phyloP scores from a whole-genome alignment of 2,797 vertebrate species.

The Lepus townsendii region DNA sequence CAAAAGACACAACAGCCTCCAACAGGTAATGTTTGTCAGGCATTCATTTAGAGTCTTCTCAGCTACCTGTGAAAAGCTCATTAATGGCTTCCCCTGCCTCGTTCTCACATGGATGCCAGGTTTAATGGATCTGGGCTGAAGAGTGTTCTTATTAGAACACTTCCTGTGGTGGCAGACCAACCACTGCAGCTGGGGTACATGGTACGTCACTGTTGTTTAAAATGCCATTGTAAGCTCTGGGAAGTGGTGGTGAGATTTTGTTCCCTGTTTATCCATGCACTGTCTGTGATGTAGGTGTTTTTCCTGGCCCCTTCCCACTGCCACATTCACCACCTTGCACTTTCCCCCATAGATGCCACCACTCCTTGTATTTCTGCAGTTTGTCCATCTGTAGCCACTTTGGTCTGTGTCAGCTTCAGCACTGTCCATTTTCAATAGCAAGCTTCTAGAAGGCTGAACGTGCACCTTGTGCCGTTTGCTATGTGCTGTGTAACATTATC shows the following conservation, averaged over 20 bases:
- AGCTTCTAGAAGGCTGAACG: background rate
- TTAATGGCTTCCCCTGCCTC: constrained; percentile 10
- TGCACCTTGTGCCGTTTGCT: background rate
- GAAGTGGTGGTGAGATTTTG: background rate
- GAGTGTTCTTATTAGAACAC: background rate
- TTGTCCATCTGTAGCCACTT: background rate
- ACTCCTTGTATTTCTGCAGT: background rate
- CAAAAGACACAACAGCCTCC: constrained; percentile 49
- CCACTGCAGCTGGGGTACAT: background rate
- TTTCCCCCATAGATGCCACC: background rate
- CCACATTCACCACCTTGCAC: background rate
- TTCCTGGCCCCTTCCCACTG: background rate
- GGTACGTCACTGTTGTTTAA: background rate
- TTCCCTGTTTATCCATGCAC: background rate
- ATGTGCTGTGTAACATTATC: background rate
- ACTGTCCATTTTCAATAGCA: constrained; percentile 41
- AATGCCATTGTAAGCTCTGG: background rate
- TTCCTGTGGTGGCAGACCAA: background rate
- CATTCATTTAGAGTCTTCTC: constrained; percentile 21
- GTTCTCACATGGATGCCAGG: constrained; percentile 24
- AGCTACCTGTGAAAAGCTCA: constrained; percentile 11
- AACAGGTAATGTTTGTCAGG: constrained; percentile 22
- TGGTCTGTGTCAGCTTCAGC: background rate
- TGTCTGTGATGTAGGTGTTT: background rate
- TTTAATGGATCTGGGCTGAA: constrained; percentile 2